Conservation (phyloP, 2,797 vertebrate genomes). For the Alauda arvensis region DNA sequence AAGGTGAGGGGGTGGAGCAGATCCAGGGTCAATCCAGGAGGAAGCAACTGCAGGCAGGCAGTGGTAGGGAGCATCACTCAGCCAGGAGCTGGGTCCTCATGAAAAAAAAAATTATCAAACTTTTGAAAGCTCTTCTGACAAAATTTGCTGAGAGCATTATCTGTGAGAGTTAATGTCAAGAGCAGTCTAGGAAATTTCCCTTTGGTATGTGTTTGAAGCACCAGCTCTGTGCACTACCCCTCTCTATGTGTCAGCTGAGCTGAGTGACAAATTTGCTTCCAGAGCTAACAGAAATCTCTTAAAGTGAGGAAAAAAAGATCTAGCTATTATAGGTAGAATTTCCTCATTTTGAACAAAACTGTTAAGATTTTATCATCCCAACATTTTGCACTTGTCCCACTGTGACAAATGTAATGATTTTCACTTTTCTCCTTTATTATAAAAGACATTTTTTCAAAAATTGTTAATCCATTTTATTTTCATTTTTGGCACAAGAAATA, state of each 20-base stretch:
- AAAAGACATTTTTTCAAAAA: not conserved
- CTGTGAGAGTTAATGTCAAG: not conserved
- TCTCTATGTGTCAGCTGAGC: not conserved
- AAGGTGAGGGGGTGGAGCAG: fast-evolving
- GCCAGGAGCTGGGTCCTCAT: not conserved
- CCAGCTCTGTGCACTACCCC: not conserved
- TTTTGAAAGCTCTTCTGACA: not conserved
- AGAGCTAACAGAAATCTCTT: not conserved
- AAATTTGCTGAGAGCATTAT: not conserved
- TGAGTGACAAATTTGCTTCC: not conserved
- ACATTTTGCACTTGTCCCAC: not conserved
- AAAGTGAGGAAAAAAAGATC: not conserved
- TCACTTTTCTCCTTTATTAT: not conserved
- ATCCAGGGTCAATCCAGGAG: too few species aligned
- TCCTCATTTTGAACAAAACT: not conserved
- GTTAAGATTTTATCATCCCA: not conserved
- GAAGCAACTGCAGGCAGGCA: not conserved
- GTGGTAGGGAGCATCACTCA: fast-evolving
- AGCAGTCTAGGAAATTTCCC: not conserved
- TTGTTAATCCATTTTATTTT: not conserved
- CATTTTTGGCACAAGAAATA: not conserved
- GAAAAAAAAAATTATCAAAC: not conserved
- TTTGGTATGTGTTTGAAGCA: not conserved
- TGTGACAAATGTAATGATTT: not conserved
- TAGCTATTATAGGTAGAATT: not conserved